Evolutionary conservation across 2,888 invertebrate species (phyloP).

Genomic region (Napeogenes sylphis): DNA sequence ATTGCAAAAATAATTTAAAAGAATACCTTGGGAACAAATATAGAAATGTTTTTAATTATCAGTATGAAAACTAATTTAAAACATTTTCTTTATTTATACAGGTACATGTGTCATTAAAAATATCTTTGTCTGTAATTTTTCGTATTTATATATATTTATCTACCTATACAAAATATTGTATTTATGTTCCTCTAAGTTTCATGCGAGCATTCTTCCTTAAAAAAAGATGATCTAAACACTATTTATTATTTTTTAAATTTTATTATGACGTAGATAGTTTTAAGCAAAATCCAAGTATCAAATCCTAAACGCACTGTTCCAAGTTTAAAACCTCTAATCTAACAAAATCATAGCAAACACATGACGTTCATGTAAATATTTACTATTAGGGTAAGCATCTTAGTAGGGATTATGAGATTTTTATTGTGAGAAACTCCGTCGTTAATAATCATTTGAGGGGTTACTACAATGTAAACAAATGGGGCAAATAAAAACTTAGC

Average conservation of each 20-base stretch:
- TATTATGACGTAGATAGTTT: not conserved
- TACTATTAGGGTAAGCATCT: constrained; percentile 47
- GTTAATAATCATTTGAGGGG: constrained; percentile 33
- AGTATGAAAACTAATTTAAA: no score
- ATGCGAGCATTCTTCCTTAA: no score
- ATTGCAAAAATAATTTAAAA: no score
- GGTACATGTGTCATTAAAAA: no score
- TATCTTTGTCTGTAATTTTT: no score
- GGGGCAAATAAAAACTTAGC: constrained; percentile 20
- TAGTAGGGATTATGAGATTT: constrained; percentile 52
- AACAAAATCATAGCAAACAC: constrained; percentile 46
- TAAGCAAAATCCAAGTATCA: constrained; percentile 17
- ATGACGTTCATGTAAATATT: constrained; percentile 64
- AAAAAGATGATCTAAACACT: no score
- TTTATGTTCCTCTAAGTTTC: no score
- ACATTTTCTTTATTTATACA: no score
- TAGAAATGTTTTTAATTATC: no score
- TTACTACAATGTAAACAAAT: constrained; percentile 27
- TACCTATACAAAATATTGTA: no score
- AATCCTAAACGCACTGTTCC: constrained; percentile 19
- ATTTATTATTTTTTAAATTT: not conserved
- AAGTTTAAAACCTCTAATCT: constrained; percentile 26
- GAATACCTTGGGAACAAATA: no score
- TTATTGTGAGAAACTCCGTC: constrained; percentile 64
- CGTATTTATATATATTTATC: no score